Conservation (phyloP, 2,113 vertebrate genomes). For the Pristiophorus japonicus region DNA sequence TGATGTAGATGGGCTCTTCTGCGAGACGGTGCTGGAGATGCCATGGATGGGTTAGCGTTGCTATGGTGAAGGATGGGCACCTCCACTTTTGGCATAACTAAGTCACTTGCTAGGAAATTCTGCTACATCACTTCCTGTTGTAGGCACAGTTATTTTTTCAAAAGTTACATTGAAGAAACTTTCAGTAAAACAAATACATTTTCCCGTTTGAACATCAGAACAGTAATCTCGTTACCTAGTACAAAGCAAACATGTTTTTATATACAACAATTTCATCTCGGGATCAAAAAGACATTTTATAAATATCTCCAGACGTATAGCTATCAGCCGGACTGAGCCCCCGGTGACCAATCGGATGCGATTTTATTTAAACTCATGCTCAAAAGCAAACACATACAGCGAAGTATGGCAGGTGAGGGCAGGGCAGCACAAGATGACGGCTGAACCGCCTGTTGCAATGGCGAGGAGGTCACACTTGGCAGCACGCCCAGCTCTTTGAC, state of each 20-base stretch:
- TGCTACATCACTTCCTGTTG: not conserved
- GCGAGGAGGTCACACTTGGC: not conserved
- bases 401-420: not conserved
- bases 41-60: not conserved
- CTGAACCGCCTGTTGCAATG: not conserved
- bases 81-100: not conserved
- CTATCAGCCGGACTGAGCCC: not conserved
- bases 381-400: not conserved
- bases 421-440: not conserved
- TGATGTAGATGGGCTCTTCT: not conserved
- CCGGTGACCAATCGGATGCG: not conserved
- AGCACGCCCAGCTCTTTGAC: not conserved
- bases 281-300: slow-evolving; percentile 7
- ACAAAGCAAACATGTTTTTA: slow-evolving; percentile 12
- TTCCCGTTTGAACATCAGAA: not conserved
- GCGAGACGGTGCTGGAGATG: not conserved
- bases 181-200: not conserved
- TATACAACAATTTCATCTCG: not conserved
- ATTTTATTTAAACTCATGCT: not conserved
- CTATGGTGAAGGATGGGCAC: not conserved
- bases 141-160: not conserved
- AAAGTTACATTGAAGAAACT: not conserved
- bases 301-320: not conserved
- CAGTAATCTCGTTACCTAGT: not conserved
- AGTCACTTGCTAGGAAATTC: not conserved